Evolutionary conservation across 2,888 invertebrate genomes (phyloP).

Genomic region (Stenolophus ochropezus): DNA sequence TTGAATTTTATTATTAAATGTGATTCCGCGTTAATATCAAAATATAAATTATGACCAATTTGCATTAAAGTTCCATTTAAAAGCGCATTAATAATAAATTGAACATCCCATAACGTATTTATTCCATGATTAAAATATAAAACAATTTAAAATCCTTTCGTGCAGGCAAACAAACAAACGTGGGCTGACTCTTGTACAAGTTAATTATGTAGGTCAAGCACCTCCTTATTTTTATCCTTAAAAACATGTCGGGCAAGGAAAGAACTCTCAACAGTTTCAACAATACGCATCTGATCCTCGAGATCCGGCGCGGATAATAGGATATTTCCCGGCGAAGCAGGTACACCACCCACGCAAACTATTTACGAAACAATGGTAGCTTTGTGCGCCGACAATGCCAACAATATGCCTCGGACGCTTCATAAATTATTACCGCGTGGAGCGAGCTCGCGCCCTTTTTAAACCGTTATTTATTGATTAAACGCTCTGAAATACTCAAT

Average conservation of each 20-base stretch:
- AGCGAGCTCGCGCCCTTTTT: constrained; percentile 17
- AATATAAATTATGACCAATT: no score
- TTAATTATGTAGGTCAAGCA: constrained; percentile 41
- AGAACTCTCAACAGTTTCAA: constrained; percentile 37
- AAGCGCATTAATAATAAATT: background rate
- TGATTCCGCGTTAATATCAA: background rate
- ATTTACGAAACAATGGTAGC: constrained; percentile 58
- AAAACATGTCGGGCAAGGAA: constrained; percentile 11
- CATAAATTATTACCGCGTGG: constrained; percentile 48
- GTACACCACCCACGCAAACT: constrained; percentile 39
- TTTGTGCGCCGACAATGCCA: constrained; percentile 54
- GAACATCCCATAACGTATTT: background rate
- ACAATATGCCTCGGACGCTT: constrained; percentile 46
- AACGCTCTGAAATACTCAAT: constrained; percentile 51
- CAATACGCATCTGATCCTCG: constrained; percentile 32
- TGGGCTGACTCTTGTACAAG: background rate
- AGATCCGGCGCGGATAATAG: constrained; percentile 18
- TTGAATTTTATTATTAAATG: background rate
- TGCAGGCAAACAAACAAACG: background rate
- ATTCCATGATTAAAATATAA: background rate
- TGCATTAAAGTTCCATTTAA: background rate
- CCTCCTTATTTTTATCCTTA: constrained; percentile 4
- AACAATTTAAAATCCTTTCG: background rate
- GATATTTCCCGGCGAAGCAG: constrained; percentile 30
- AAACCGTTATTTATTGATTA: constrained; percentile 55